Conservation (phyloP, 2,113 vertebrate genomes). For the Dolichotis patagonum region DNA sequence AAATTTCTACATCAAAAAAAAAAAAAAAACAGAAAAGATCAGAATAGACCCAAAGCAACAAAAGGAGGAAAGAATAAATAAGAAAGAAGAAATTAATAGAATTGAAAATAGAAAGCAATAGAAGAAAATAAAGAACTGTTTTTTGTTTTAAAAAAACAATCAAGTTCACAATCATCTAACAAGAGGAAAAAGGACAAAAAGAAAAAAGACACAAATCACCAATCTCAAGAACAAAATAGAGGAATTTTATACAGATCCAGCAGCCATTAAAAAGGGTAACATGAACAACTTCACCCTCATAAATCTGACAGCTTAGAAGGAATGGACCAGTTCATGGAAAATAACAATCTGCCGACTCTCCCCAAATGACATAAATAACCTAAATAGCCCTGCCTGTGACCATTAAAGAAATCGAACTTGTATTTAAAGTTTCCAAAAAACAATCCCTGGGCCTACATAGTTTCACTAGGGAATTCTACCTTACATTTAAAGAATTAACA, state of each 20-base stretch:
- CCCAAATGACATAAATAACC: background rate
- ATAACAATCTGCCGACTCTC: background rate
- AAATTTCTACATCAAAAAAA: background rate
- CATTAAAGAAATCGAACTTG: background rate
- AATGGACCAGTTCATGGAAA: background rate
- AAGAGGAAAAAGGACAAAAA: background rate
- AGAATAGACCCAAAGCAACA: background rate
- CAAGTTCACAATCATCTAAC: conserved; percentile 19
- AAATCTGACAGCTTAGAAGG: background rate
- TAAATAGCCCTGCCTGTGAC: background rate
- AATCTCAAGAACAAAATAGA: background rate
- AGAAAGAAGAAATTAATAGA: conserved; percentile 20
- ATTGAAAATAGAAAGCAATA: conserved; percentile 43
- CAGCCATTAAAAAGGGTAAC: background rate
- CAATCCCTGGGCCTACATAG: background rate
- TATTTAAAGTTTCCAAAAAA: background rate
- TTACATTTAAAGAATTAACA: background rate
- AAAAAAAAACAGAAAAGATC: background rate
- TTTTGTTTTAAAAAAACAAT: background rate
- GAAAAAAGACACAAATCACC: background rate
- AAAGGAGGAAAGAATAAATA: conserved; percentile 21
- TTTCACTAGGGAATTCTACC: conserved; percentile 27
- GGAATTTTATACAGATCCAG: background rate
- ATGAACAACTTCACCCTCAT: background rate
- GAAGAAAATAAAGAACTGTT: background rate